Conservation (phyloP, 1,140 invertebrate genomes). For the Maconellicoccus hirsutus region DNA sequence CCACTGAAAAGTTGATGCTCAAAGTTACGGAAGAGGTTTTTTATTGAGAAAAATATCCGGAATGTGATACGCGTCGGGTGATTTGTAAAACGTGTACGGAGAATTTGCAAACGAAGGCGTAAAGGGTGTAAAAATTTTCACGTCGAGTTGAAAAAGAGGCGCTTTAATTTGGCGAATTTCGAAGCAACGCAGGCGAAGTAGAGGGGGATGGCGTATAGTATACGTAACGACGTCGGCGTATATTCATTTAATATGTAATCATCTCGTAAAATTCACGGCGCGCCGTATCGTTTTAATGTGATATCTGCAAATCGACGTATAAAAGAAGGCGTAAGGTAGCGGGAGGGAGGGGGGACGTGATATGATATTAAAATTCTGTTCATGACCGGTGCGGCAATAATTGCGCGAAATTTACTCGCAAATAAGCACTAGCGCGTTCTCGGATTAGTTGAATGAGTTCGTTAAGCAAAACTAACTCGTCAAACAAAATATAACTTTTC, state of each 20-base stretch:
- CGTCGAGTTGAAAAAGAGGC: too few relatives aligned
- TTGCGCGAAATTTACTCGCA: neutral
- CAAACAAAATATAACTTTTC: neutral
- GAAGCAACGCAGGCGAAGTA: too few relatives aligned
- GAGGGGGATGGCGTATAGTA: neutral
- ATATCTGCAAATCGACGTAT: neutral
- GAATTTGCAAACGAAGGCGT: too few relatives aligned
- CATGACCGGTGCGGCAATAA: neutral
- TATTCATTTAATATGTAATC: neutral
- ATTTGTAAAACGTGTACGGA: too few relatives aligned
- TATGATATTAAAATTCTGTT: neutral
- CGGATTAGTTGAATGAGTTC: slow-evolving; percentile 3
- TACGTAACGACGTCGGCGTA: neutral
- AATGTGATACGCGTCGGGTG: too few relatives aligned
- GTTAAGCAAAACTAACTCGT: neutral
- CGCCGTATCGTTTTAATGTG: neutral
- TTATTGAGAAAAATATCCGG: too few relatives aligned
- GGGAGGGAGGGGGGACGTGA: too few relatives aligned
- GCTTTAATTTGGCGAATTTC: too few relatives aligned
- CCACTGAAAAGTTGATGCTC: too few relatives aligned
- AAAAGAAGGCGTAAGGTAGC: neutral
- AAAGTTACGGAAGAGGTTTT: too few relatives aligned
- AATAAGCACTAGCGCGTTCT: neutral
- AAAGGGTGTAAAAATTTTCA: too few relatives aligned
- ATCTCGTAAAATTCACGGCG: neutral